Base-by-base conservation (phyloP, 2,113 vertebrate species). In the Pogonocichla stellata region DNA sequence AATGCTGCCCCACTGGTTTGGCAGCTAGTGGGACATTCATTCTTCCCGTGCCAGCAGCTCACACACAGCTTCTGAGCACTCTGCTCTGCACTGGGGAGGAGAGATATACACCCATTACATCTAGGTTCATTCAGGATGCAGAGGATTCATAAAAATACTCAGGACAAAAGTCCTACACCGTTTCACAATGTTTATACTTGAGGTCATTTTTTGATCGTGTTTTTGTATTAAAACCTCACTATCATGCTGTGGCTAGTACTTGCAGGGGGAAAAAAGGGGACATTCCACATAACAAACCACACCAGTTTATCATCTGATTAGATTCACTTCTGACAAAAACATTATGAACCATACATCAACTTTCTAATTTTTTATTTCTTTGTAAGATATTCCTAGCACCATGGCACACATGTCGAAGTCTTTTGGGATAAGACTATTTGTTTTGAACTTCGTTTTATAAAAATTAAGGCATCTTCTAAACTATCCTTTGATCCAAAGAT, bases 1-100 rank as follows among this genome's bases (percentile, higher is more conserved):
- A 65, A 77, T 92, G 93, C 92, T 90, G 93, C 88, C 71, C 87
- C 94, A 96, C 93, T 94, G 93, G 94, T 96, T 97, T 86, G 84
- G 85, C 94, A 95, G 82, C 94, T 29, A 73, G 38, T 82, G 82
- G 93, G 87, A 92, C 90, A 90, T 92, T 73, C 78, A 90, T 94
- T 80, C 78, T 36, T 92, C 72, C 75, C 71, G 89, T 29, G 2
- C 66, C 48, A 65, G 72, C 12, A 5, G 73, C 62, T 95, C 84
- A 53, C 62, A 36, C 62, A 15, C 26, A 8, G 57, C 66, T 69
- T 42, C 89, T 29, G 26, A 72, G 50, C 38, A 7, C 53, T 23
- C 6, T 1, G 15, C 26, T 36, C n/a, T 5, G 1, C 33, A 83
- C 42, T 2, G 36, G 58, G 31, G 72, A 72, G 50, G 13, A 50